Conservation (phyloP, 2,113 vertebrate genomes). For the Trichomycterus rosablanca region DNA sequence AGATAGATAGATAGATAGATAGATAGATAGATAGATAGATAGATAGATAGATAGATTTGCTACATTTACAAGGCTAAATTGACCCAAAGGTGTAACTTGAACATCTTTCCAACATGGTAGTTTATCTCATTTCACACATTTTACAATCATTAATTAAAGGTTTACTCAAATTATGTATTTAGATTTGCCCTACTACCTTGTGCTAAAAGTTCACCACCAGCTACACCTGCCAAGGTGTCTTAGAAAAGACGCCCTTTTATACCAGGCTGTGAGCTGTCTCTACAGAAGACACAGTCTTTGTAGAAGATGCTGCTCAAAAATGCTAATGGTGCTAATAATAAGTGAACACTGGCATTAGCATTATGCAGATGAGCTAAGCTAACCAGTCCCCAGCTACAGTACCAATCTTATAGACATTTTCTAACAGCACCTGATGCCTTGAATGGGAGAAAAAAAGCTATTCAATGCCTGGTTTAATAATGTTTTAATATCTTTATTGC, state of each 20-base stretch:
- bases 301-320: background rate
- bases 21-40: too few relatives aligned
- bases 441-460: conserved; percentile 33
- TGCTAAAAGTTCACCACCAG: background rate
- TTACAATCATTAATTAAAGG: too few relatives aligned
- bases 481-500: too few relatives aligned
- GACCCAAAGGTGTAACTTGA: too few relatives aligned
- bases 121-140: too few relatives aligned
- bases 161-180: background rate
- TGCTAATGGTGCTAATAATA: conserved; percentile 19
- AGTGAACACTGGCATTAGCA: background rate
- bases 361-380: conserved; percentile 9
- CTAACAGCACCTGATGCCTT: conserved; percentile 10
- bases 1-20: too few relatives aligned
- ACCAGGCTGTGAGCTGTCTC: background rate
- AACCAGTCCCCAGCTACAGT: background rate
- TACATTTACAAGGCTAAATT: too few relatives aligned
- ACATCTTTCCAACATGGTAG: too few relatives aligned
- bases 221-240: background rate
- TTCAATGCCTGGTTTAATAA: conserved; percentile 25
- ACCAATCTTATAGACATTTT: background rate
- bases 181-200: background rate
- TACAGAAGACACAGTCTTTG: background rate
- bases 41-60: too few relatives aligned
- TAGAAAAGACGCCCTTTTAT: background rate